Evolutionary conservation across 2,888 invertebrate species (phyloP), one percentile per base, ranked within the genome.

Genomic region (Mylabris sibirica): DNA sequence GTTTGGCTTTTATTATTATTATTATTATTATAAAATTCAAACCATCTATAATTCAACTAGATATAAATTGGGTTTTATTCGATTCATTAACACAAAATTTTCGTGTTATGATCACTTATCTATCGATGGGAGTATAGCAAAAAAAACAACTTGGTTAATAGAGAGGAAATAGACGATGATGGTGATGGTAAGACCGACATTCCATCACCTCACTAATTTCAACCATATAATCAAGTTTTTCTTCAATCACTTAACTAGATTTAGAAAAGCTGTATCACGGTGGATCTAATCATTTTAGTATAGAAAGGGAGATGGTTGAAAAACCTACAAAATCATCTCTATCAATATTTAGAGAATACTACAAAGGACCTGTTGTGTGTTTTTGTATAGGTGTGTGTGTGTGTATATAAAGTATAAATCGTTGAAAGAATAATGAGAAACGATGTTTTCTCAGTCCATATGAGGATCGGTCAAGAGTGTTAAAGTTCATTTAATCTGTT

Each of bases 221-320:
- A 26, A 57, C 14, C 57, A 6, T 57, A 26, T 26, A 57, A 26
- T 26, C 24, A 26, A 57, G 24, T 57, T 24, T 24, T 57, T 24
- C 57, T 57, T 57, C 57, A 57, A 57, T 24, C 22, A 20, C 57
- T 57, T 24, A 57, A 57, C 57, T 57, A 57, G 57, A 57, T 14
- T 14, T 22, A 57, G 5, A 57, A 57, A 53, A 53, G 57, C 57
- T 26, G 6, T 24, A 57, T 57, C 57, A 57, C 57, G 26, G 6
- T 14, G 53, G 22, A 53, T 22, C 22, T 53, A 53, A 53, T 53
- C 53, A 53, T 12, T 22, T 2, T 8, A 22, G 8, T n/a, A 22
- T 3, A 2, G 11, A 41, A 14, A 35, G 9, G 9, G 12, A 41
- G 41, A 41, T n/a, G 14, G 44, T 44, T 44, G 44, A 26, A 26